Base-by-base conservation (phyloP, 2,888 invertebrate species). In the Trimorus sp. region DNA sequence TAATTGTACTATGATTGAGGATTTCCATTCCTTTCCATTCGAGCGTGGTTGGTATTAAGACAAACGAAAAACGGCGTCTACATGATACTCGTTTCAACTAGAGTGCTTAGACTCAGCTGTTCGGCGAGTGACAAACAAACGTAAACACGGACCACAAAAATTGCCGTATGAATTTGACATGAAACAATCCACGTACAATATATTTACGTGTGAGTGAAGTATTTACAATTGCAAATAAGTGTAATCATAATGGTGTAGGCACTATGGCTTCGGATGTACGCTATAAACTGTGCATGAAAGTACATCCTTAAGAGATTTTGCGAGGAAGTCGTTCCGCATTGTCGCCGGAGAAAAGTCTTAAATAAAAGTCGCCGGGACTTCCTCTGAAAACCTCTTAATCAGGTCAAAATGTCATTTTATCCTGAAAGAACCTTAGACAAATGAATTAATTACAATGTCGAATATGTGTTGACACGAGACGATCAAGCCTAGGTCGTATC, bases 231-330 rank as follows among this genome's bases (percentile, higher is more conserved):
- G 89, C 89, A 89, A 88, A 89, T 89, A 87, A 87, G 85, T 89
- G 88, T 89, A 90, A 89, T 90, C 88, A 87, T 89, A 89, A 90
- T 89, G 88, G 89, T 91, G 89, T 91, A 91, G 91, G 91, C 91
- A 91, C 91, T 91, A 91, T 91, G 91, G 91, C 91, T 91, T 91
- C 88, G 91, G 91, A 91, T 90, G 89, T 91, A 91, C 91, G 88
- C 91, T 90, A 80, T 80, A 91, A 91, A 87, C 89, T 91, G 89
- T 89, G 89, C 88, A 87, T 90, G 89, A 91, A 90, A 85, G 90
- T 91, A 91, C 90, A 91, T 91, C 90, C 91, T 89, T 86, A 89
- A 89, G 89, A 89, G 88, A 87, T 86, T 88, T 88, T 84, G 84
- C 84, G 75, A 85, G 84, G 84, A 88, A 88, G 89, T 82, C 38